Conservation (phyloP, 2,888 invertebrate genomes). For the Opisthograptis luteolata region DNA sequence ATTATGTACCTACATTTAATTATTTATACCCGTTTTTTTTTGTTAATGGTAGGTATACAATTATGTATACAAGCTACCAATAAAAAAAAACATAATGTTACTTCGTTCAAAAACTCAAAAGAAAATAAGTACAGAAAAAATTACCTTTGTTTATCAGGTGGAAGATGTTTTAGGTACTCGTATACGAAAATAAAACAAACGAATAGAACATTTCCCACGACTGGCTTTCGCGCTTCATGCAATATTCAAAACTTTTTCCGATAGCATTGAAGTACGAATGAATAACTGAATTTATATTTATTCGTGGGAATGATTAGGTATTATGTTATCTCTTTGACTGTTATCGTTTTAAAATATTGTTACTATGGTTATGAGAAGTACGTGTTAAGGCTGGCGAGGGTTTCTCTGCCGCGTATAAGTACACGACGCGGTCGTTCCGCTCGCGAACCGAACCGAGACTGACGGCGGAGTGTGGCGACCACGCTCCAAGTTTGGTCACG, state of each 20-base stretch:
- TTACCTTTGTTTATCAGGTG: slow-evolving; percentile 12
- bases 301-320: slow-evolving; percentile 3
- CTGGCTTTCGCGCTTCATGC: slow-evolving; percentile 53
- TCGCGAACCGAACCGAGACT: slow-evolving; percentile 66
- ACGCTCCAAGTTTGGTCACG: slow-evolving; percentile 28
- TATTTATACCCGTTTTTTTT: too few species aligned
- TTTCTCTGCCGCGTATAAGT: slow-evolving; percentile 33
- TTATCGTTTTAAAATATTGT: slow-evolving; percentile 10
- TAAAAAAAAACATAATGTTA: too few species aligned
- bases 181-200: slow-evolving; percentile 34
- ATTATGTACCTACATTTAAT: too few species aligned
- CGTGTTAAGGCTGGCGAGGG: slow-evolving; percentile 15
- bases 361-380: slow-evolving; percentile 10
- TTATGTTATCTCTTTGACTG: slow-evolving; percentile 26
- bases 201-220: slow-evolving; percentile 41
- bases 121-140: too few species aligned
- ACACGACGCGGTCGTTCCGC: slow-evolving; percentile 58
- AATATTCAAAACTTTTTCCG: slow-evolving; percentile 62
- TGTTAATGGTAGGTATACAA: too few species aligned
- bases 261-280: slow-evolving; percentile 18
- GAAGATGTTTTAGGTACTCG: neutral
- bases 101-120: too few species aligned
- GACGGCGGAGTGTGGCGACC: slow-evolving; percentile 49
- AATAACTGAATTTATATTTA: slow-evolving; percentile 18
- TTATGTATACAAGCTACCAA: too few species aligned